These are phyloP conservation scores for Corythoichthys intestinalis DNA, from an alignment of 2,113 vertebrate species.

Conservation along the genomic window DNA sequence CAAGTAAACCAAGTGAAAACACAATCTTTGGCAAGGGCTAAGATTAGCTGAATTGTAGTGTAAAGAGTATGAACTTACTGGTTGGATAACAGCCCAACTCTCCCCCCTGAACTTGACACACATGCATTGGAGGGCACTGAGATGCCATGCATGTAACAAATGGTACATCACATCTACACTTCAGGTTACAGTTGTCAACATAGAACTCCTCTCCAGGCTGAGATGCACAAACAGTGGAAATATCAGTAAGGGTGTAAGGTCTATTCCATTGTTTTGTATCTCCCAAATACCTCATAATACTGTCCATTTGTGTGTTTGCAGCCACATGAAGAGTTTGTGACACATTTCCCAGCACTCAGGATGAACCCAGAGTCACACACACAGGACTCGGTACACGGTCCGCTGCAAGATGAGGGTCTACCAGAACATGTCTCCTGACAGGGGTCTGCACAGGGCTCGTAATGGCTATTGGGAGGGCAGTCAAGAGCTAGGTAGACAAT, in stretches of 20 bases:
- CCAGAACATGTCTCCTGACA: conserved; percentile 62
- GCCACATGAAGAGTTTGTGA: conserved; percentile 62
- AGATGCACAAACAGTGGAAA: conserved; percentile 14
- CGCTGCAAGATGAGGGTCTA: conserved; percentile 53
- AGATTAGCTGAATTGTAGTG: too few relatives aligned
- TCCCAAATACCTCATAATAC: conserved; percentile 66
- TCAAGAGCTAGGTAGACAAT: conserved; percentile 45
- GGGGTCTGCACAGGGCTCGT: conserved; percentile 55
- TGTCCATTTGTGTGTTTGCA: conserved; percentile 59
- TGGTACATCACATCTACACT: conserved; percentile 55
- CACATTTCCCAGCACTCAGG: conserved; percentile 69
- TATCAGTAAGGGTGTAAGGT: not conserved
- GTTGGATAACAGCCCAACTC: conserved; percentile 69
- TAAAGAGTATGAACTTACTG: conserved; percentile 47
- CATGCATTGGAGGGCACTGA: conserved; percentile 61
- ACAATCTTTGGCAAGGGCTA: too few relatives aligned
- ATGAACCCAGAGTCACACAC: conserved; percentile 71
- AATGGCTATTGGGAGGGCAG: conserved; percentile 72
- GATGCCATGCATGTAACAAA: conserved; percentile 45
- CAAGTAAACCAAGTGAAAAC: too few relatives aligned
- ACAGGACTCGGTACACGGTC: conserved; percentile 68
- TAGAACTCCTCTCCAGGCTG: conserved; percentile 72
- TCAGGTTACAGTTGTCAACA: too few relatives aligned
- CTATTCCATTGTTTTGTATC: too few relatives aligned
- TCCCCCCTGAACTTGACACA: conserved; percentile 67